Evolutionary conservation across 2,797 vertebrate genomes (phyloP).

Genomic region (Gila robusta): DNA sequence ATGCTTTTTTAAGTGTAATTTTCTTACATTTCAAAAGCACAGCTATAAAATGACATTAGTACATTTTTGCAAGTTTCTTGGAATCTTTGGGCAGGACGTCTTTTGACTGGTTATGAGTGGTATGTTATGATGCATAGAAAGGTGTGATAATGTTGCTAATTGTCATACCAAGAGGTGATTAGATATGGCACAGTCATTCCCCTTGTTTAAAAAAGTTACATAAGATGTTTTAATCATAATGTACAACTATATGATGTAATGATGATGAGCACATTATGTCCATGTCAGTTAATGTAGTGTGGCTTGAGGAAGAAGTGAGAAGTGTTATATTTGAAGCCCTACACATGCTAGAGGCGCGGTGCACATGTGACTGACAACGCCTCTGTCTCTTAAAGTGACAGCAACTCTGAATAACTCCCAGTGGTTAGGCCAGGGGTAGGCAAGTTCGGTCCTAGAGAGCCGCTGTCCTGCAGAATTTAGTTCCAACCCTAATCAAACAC

Average conservation of each 20-base stretch:
- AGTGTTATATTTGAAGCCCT: background rate
- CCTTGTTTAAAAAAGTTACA: background rate
- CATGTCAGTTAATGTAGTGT: background rate
- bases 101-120: too few species aligned
- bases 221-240: background rate
- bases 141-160: background rate
- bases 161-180: background rate
- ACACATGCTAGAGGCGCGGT: background rate
- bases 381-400: slow-evolving; percentile 23
- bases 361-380: slow-evolving; percentile 32
- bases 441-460: too few species aligned
- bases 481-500: too few species aligned
- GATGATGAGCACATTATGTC: background rate
- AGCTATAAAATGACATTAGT: background rate
- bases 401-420: background rate
- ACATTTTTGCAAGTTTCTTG: background rate
- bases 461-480: too few species aligned
- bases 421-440: background rate
- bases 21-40: background rate
- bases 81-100: background rate
- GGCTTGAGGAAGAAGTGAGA: background rate
- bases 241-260: background rate
- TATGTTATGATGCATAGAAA: background rate
- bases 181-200: background rate
- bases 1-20: background rate